Base-by-base conservation (phyloP, 2,888 invertebrate genomes). In the Cotesia congregata region DNA sequence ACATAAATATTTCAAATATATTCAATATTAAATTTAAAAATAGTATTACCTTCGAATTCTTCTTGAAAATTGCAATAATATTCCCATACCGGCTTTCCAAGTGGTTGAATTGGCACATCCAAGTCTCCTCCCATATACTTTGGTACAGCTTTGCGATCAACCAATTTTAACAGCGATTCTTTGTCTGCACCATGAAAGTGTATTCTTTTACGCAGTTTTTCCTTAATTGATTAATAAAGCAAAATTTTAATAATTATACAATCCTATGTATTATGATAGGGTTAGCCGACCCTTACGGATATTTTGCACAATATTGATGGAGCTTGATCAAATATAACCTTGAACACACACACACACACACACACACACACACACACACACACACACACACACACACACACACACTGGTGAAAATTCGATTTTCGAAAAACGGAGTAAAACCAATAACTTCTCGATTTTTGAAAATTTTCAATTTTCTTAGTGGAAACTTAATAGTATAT, bases 141-240 rank as follows among this genome's bases (percentile, higher is more conserved):
- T 15, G 94, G 93, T 81, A 96, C 84, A 12, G 91, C 91, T 60
- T 91, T 91, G 0, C 91, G 89, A 64, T 93, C 92, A 4, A 95
- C 89, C 78, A 93, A 91, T 60, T 92, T 87, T 77, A 91, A 89
- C 71, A 96, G 85, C 0, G 93, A 91, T 76, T 92, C 91, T 84
- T 90, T 91, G 84, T 95, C 92, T 12, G 91, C 91, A 1, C 95
- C 95, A 85, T 96, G 95, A 89, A 96, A 95, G 84, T 92, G 91
- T 75, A 96, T 92, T 85, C 97, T 92, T 78, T 93, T 94, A 71
- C 94, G 92, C 20, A 96, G 90, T 90, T 97, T 97, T 86, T 96
- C 95, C 80, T 94, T 92, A 79, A 77, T 69, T 38, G 77, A 50
- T 59, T 67, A 72, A 6, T 59, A 7, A 41, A 39, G 59, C n/a